Evolutionary conservation across 2,113 vertebrate genomes (phyloP).

Genomic region (Orcinus orca): DNA sequence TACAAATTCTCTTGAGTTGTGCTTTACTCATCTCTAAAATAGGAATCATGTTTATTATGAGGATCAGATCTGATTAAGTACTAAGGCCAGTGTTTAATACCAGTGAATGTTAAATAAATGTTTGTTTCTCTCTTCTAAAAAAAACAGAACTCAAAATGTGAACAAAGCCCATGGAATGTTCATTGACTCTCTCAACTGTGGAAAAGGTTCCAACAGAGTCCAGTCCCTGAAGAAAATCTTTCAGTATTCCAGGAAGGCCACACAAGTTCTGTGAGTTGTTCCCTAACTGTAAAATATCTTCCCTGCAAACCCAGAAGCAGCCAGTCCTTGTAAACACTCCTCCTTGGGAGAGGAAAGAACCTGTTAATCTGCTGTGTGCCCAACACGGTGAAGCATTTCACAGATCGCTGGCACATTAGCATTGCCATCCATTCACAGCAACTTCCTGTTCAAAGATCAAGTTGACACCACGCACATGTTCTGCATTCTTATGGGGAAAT

Average conservation of each 20-base stretch:
- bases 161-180: not conserved
- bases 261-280: not conserved
- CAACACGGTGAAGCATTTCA: not conserved
- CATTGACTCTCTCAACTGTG: not conserved
- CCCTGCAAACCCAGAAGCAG: not conserved
- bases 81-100: not conserved
- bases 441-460: constrained; percentile 27
- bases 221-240: not conserved
- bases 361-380: not conserved
- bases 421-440: constrained; percentile 34
- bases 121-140: not conserved
- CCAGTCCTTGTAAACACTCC: not conserved
- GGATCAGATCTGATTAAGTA: not conserved
- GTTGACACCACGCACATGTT: not conserved
- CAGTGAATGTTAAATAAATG: not conserved
- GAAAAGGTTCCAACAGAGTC: not conserved
- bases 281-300: not conserved
- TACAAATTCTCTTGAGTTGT: not conserved
- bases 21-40: not conserved
- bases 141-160: not conserved
- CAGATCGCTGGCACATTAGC: not conserved
- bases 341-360: not conserved
- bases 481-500: constrained; percentile 47
- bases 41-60: not conserved
- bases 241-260: not conserved